Evolutionary conservation across 2,113 vertebrate species (phyloP), one percentile per base, ranked within the genome.

Genomic region (Rhodinocichla rosea): DNA sequence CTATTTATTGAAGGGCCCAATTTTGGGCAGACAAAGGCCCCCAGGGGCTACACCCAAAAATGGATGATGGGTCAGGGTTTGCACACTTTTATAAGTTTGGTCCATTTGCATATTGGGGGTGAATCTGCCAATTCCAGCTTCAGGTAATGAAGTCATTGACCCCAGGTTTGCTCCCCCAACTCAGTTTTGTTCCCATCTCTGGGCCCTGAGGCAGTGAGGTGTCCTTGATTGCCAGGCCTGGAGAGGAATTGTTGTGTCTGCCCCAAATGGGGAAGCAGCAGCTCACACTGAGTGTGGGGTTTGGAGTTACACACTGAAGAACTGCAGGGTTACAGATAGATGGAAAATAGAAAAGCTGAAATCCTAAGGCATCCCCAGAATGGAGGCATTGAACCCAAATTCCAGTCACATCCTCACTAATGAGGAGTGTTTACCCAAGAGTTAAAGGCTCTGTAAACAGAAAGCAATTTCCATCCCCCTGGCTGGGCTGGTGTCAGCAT

Each of bases 381-480:
- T 0, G 2, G 22, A 92, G 55, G 45, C 47, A 24, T 55, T 95
- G 12, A 40, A 30, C 80, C 70, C 83, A 23, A 74, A 94, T 90
- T 90, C 86, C 3, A 28, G 50, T 67, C 91, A 87, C 87, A 70
- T 35, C 42, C 83, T 28, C 49, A 13, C 71, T 78, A 74, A 93
- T 67, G 73, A 92, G 55, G 28, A 52, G 35, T 37, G 76, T 83
- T 95, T 90, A 83, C 71, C 60, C 45, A 86, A 67, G 4, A 80
- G 71, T 69, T 82, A 49, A 40, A n/a, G 55, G 35, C 45, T 92
- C 59, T 79, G 75, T 74, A 95, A 96, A 95, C 90, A 92, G 53
- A 90, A 96, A 47, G 45, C 77, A 87, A 63, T 90, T 95, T 88
- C 90, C 86, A 80, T 37, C 69, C 85, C 80, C 39, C 76, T n/a